Conservation (phyloP, 2,113 vertebrate genomes). For the Platycercus adscitus region DNA sequence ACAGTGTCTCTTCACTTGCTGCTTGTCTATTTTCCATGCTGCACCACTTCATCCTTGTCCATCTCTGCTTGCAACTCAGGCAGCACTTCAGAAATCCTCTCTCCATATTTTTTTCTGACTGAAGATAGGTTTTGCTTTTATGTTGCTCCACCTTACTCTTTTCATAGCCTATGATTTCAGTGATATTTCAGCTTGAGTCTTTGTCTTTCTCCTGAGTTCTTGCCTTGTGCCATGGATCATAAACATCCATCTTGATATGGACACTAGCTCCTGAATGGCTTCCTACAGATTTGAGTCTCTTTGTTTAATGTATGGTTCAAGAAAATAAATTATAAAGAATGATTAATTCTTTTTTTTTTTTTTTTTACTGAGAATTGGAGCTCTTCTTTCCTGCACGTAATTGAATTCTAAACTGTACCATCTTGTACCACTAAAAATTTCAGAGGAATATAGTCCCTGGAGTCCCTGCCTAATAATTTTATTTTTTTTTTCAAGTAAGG, state of each 20-base stretch:
- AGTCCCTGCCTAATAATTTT: not conserved
- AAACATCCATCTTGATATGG: not conserved
- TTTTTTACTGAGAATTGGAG: not conserved
- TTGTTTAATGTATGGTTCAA: not conserved
- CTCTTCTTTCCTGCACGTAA: not conserved
- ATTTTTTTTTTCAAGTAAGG: not conserved
- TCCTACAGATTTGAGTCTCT: not conserved
- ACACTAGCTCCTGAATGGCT: not conserved
- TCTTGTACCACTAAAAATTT: not conserved
- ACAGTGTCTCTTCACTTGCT: not conserved
- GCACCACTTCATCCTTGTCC: not conserved
- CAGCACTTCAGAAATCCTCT: not conserved
- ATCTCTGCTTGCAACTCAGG: not conserved
- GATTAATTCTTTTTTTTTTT: not conserved
- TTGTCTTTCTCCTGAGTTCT: not conserved
- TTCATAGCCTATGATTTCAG: not conserved
- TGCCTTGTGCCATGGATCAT: not conserved
- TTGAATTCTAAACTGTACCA: not conserved
- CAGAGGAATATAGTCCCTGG: not conserved
- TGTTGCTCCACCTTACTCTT: not conserved
- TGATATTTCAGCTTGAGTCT: not conserved
- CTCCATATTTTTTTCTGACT: not conserved
- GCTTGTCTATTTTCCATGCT: not conserved
- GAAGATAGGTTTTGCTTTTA: not conserved
- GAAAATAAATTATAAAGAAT: not conserved